Base-by-base conservation (phyloP, 2,797 vertebrate genomes). In the Argentina silus region DNA sequence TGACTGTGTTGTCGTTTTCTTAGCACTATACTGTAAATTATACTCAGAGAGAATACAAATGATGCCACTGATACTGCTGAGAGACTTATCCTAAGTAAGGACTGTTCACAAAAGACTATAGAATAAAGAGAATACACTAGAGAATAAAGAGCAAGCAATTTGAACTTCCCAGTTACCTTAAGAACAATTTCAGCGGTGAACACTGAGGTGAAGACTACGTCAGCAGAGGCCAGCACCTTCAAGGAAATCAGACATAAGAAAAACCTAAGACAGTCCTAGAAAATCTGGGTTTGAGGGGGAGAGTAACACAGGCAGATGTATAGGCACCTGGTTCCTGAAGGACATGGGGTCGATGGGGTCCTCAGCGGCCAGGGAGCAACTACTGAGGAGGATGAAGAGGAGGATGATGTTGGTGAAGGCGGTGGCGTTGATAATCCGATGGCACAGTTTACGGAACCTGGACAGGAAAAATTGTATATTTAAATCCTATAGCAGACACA, bases 381-480 rank as follows among this genome's bases (percentile, higher is more conserved):
- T 97, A 79, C 96, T 97, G 74, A 98, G 94, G 72, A 98, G 90
- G 83, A 98, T 98, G 93, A 98, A 98, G 83, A 98, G 95, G 67
- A 98, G 94, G 90, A 98, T 98, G 90, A 98, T 97, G 88, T 98
- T 98, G 91, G 97, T 98, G 87, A 98, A 98, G 84, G 96, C 96
- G 4, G 97, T 98, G 80, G 97, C 96, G 0, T 98, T 97, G 84
- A 98, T 95, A 6, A 95, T 96, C 19, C 96, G 95, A 81, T 98
- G 97, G 75, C 96, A 98, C 57, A 98, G 87, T 71, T 97, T 95
- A 0, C 97, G 93, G 85, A 97, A 93, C 86, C 97, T 98, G 88
- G n/a, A 78, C 1, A 27, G 48, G 69, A 47, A 63, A 17, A 15
- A 15, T 23, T 53, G 47, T 8, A 42, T 27, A 11, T 19, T 69